phyloP scores from a whole-genome alignment of 2,888 invertebrate species.

The Agapetus fuscipes region DNA sequence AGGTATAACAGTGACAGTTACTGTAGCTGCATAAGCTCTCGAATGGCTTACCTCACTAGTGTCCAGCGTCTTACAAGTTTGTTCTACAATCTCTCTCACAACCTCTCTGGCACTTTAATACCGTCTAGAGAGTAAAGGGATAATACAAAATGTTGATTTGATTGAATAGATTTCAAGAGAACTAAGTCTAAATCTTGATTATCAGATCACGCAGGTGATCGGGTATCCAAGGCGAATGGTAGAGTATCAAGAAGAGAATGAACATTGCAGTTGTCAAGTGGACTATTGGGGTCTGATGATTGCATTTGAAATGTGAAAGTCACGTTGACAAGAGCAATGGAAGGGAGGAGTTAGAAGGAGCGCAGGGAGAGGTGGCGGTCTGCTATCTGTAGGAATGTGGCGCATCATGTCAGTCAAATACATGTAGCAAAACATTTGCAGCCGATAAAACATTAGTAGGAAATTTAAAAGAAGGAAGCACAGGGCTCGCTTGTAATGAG shows the following conservation, averaged over 20 bases:
- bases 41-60: constrained; percentile 39
- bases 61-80: constrained; percentile 44
- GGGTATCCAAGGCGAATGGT: constrained; percentile 11
- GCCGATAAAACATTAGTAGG: constrained; percentile 20
- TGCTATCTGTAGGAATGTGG: constrained; percentile 20
- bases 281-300: neutral
- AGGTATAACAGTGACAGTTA: too few species aligned
- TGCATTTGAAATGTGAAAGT: neutral
- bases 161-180: constrained; percentile 18
- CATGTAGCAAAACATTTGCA: constrained; percentile 10
- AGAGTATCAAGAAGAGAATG: constrained; percentile 22
- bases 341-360: constrained; percentile 9
- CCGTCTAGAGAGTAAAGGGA: constrained; percentile 59
- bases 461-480: constrained; percentile 17
- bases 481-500: constrained; percentile 14
- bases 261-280: constrained; percentile 2
- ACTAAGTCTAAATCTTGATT: constrained; percentile 14
- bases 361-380: constrained; percentile 12
- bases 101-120: constrained; percentile 51
- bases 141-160: constrained; percentile 36
- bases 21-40: constrained; percentile 21
- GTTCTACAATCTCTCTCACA: constrained; percentile 43
- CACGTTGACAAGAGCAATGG: constrained; percentile 9
- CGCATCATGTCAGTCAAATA: constrained; percentile 9
- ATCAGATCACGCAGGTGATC: constrained; percentile 13